Conservation (phyloP, 2,113 vertebrate genomes). For the Perca schrenkii region DNA sequence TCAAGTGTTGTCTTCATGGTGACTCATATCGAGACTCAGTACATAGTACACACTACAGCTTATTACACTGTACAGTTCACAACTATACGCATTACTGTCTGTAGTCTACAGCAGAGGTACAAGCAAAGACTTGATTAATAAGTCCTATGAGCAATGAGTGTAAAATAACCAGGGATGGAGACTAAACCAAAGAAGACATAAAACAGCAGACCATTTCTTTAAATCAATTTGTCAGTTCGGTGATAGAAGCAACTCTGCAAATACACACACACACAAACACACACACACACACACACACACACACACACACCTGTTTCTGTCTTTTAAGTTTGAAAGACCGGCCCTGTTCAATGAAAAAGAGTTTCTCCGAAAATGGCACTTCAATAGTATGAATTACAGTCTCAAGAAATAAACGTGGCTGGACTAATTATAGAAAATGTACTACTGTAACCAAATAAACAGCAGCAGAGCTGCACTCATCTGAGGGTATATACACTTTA, state of each 20-base stretch:
- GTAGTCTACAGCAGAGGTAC: background rate
- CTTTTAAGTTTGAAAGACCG: background rate
- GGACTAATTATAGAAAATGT: background rate
- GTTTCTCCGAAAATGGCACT: background rate
- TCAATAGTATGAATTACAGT: background rate
- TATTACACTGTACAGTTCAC: background rate
- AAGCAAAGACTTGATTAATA: background rate
- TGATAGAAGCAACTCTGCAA: background rate
- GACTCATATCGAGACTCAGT: background rate
- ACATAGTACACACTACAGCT: background rate
- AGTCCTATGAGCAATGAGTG: background rate
- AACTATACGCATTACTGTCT: background rate
- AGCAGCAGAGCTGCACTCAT: background rate
- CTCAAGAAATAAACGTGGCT: background rate
- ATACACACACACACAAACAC: background rate
- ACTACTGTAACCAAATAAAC: background rate
- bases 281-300: no score
- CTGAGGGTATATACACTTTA: background rate
- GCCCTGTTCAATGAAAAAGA: background rate
- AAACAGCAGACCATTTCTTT: no score
- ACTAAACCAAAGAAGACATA: background rate
- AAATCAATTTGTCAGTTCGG: no score
- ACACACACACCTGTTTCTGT: conserved; percentile 3
- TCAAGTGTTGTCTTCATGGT: background rate
- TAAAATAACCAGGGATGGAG: background rate